Conservation (phyloP, 2,888 invertebrate genomes). For the Drosophila austrosaltans region DNA sequence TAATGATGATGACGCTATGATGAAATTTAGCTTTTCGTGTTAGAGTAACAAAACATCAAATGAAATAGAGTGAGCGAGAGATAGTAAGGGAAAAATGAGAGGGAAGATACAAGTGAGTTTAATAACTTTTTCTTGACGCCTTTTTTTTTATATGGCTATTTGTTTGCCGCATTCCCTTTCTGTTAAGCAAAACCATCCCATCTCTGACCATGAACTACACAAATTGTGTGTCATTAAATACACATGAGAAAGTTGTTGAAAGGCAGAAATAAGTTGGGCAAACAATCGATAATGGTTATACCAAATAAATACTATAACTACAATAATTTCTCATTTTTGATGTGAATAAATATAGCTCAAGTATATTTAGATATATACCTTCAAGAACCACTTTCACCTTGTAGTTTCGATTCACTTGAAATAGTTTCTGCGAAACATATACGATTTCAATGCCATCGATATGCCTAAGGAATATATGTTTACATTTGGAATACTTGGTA, state of each 20-base stretch:
- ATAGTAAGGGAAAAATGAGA: conserved; percentile 27
- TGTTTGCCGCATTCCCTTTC: conserved; percentile 8
- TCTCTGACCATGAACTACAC: conserved; percentile 33
- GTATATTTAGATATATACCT: neutral
- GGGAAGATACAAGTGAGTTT: conserved; percentile 20
- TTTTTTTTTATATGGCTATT: conserved; percentile 17
- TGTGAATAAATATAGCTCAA: neutral
- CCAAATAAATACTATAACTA: conserved; percentile 10
- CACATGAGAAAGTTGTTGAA: conserved; percentile 1
- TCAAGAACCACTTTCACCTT: neutral
- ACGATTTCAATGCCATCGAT: too few species aligned
- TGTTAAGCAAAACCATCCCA: conserved; percentile 37
- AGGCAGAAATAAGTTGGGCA: neutral
- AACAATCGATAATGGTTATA: neutral
- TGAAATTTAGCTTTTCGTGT: conserved; percentile 33
- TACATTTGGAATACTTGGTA: too few species aligned
- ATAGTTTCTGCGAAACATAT: too few species aligned
- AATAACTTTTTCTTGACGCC: conserved; percentile 25
- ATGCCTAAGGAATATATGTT: too few species aligned
- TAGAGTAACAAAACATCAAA: conserved; percentile 37
- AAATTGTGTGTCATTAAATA: conserved; percentile 2
- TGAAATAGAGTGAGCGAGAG: conserved; percentile 12
- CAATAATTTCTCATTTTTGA: neutral
- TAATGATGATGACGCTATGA: conserved; percentile 33
- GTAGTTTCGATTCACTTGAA: too few species aligned